Base-by-base conservation (phyloP, 2,113 vertebrate species). In the Bagarius yarrelli region DNA sequence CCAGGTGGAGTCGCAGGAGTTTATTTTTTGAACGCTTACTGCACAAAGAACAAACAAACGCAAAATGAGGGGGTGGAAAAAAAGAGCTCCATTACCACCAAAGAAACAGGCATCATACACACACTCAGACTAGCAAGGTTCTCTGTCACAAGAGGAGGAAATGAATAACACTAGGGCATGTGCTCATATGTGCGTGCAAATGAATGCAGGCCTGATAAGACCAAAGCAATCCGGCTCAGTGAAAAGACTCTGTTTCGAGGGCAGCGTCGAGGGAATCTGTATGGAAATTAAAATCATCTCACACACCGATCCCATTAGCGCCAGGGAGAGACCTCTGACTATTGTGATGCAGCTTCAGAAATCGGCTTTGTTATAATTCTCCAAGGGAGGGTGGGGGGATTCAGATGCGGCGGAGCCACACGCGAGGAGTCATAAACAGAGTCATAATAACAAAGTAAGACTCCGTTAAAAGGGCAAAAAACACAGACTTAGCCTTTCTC, bases 281-380 rank as follows among this genome's bases (percentile, higher is more conserved):
- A 90, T 91, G 91, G 90, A 93, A 92, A 94, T 92, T 92, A 92
- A 92, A 93, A 93, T 92, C 91, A 90, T 91, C 91, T 90, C 87
- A 91, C 89, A 83, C 91, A 89, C 90, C 87, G 91, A 92, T 92
- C 92, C 89, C 91, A 92, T 93, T 93, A 93, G 90, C 88, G 88
- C 85, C 87, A 87, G 87, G 87, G 91, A 91, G 91, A 88, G 89
- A 92, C 92, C 92, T 93, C 91, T 92, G 91, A 93, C 91, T 92
- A 91, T 92, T 92, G 89, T 88, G 88, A 91, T 89, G 90, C 89
- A 90, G 89, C 89, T 87, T 86, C 86, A 90, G 92, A 92, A 92
- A 92, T 92, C 90, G 91, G 90, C 91, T 93, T 36, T 27, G 83
- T 61, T 73, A 4, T 63, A 82, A 70, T 57, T 67, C 36, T 44